Base-by-base conservation (phyloP, 1,140 invertebrate species). In the Aricia agestis region DNA sequence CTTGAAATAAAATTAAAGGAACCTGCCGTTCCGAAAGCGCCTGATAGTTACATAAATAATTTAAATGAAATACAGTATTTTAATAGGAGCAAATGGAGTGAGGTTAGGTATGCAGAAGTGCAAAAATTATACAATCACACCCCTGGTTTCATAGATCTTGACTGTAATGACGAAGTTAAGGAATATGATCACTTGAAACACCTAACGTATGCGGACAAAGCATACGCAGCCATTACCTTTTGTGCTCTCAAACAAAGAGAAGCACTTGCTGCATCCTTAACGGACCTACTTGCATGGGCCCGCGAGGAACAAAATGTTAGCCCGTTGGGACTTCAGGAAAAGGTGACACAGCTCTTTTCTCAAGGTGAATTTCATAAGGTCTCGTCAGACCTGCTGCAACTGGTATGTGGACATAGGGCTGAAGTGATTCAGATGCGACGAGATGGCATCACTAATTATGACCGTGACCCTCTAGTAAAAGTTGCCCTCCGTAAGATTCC, bases 81-180 rank as follows among this genome's bases (percentile, higher is more conserved):
- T 42, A 65, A 69, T 66, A 77, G 31, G 57, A 70, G 25, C 13
- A 42, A 67, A 2, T 78, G 77, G 77, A 72, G 59, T 32, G 74
- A 81, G 7, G 70, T 81, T 18, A 70, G 75, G 18, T 81, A 81
- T 18, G 66, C 75, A 41, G 79, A 78, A 11, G 72, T 67, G 0
- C 74, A 79, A 65, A 81, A 78, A 68, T 57, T 57, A 17, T 78
- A 78, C 19, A 77, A 75, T 63, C 68, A 73, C 59, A 65, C 65
- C 0, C 74, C 76, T 5, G 78, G 78, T 15, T 78, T 78, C 41
- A 67, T 36, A 42, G 76, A 80, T 10, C 59, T 80, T 9, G 73
- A 66, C 9, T 32, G 25, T 13, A 66, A 66, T 32, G 45, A 68
- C 36, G 67, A 68, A 25, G 18, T 68, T 10, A 68, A 57, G n/a